Evolutionary conservation across 2,797 vertebrate genomes (phyloP).

Genomic region (Pangasius djambal): DNA sequence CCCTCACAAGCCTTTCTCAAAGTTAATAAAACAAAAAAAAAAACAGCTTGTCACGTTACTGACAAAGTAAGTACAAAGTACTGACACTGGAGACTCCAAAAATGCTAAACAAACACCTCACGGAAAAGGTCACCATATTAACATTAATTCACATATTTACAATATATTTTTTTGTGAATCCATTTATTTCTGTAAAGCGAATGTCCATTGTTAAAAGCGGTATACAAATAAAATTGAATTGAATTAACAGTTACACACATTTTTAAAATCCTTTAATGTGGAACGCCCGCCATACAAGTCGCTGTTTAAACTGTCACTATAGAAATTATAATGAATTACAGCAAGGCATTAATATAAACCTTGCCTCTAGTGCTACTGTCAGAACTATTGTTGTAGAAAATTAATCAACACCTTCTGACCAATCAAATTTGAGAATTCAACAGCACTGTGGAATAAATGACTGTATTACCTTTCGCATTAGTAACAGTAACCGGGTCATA

Average conservation of each 20-base stretch:
- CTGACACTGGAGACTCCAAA: neutral
- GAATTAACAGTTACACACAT: neutral
- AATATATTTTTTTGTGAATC: no score
- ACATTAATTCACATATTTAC: no score
- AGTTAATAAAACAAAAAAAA: neutral
- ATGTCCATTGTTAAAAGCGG: no score
- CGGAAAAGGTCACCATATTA: neutral
- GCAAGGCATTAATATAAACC: neutral
- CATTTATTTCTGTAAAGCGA: no score
- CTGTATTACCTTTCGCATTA: neutral
- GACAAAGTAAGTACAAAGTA: no score
- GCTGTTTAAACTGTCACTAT: neutral
- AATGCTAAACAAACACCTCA: neutral
- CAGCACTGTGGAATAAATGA: neutral
- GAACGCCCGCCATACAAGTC: neutral
- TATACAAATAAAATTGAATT: no score
- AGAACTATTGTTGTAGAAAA: neutral
- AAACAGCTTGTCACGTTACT: neutral
- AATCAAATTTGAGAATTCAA: neutral
- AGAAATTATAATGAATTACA: neutral
- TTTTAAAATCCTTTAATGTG: neutral
- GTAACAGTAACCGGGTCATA: neutral
- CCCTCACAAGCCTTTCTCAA: neutral
- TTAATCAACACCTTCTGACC: neutral
- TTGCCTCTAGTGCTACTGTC: neutral